Conservation (phyloP, 2,888 invertebrate genomes). For the Crioceris asparagi region DNA sequence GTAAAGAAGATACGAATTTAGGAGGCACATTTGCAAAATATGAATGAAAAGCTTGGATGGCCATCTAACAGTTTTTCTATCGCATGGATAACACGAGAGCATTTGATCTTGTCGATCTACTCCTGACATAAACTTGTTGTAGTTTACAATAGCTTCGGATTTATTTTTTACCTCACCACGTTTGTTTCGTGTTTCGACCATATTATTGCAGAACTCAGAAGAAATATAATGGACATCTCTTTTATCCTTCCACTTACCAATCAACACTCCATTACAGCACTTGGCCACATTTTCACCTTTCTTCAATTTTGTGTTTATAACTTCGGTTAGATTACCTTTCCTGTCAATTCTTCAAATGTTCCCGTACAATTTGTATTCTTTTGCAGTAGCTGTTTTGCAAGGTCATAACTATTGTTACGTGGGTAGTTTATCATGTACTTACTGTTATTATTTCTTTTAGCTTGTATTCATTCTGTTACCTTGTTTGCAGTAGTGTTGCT, state of each 20-base stretch:
- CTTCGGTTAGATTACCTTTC: no score
- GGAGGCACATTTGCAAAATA: not conserved
- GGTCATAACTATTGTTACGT: no score
- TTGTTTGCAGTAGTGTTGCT: no score
- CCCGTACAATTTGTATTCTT: no score
- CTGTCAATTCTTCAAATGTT: no score
- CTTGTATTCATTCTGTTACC: no score
- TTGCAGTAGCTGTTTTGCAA: no score
- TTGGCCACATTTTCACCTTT: no score
- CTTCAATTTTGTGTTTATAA: no score
- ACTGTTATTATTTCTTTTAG: no score
- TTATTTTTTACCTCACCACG: not conserved
- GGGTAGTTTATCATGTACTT: no score
- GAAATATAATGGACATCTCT: not conserved
- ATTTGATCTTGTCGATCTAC: not conserved
- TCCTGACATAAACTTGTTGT: not conserved
- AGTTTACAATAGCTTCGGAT: not conserved
- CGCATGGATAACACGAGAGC: not conserved
- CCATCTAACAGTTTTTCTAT: not conserved
- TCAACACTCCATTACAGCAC: no score
- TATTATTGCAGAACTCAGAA: not conserved
- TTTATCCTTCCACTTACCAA: not conserved
- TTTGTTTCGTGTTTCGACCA: not conserved
- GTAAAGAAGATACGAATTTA: not conserved
- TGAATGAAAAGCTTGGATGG: not conserved